Conservation (phyloP, 2,113 vertebrate species). For the Sphyrna mokarran region DNA sequence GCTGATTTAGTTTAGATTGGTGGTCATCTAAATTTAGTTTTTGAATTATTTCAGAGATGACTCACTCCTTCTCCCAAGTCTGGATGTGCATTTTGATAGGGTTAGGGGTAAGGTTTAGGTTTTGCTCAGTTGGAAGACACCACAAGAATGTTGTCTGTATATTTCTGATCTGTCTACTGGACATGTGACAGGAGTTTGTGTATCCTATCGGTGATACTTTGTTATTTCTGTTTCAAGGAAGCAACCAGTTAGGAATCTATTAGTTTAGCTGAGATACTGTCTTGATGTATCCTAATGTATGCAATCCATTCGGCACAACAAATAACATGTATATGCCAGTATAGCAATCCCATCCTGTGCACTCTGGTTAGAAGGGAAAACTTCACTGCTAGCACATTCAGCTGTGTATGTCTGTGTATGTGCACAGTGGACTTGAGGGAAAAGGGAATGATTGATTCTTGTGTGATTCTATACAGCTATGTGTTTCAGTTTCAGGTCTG, state of each 20-base stretch:
- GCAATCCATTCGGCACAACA: neutral
- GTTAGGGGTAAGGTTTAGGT: neutral
- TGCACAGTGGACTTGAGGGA: neutral
- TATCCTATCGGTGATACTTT: neutral
- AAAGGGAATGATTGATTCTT: neutral
- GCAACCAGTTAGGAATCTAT: neutral
- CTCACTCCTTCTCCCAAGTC: neutral
- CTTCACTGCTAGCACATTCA: neutral
- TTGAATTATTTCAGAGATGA: neutral
- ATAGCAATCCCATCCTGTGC: neutral
- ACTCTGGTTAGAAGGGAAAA: neutral
- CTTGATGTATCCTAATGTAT: neutral
- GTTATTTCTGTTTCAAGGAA: neutral
- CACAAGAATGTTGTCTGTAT: neutral
- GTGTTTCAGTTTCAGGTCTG: neutral
- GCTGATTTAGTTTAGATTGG: neutral
- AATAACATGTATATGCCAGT: neutral
- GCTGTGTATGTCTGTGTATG: neutral
- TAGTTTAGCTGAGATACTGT: neutral
- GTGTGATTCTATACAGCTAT: neutral
- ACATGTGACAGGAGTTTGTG: neutral
- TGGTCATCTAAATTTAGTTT: neutral
- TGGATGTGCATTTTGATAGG: neutral
- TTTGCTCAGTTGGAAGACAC: neutral
- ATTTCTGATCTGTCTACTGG: neutral